A percentile compares a stretch with the other conserved stretches of the same genome.
Evolutionary conservation across 2,113 vertebrate genomes (phyloP).

Genomic region (Dermatemys mawii): DNA sequence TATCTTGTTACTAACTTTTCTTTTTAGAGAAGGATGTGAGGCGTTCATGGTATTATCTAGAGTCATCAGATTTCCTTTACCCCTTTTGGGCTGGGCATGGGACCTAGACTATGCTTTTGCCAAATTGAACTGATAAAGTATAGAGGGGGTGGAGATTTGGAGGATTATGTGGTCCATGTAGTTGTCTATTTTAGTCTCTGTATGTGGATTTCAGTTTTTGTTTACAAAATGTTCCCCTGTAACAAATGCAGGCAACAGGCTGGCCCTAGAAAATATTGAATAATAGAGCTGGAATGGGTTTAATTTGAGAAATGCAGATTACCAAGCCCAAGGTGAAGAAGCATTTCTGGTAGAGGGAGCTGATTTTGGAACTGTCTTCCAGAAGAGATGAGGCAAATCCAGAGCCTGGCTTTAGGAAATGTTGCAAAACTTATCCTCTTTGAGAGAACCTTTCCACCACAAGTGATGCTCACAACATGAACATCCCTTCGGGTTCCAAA

Average conservation of each 20-base stretch:
- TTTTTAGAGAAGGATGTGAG: not conserved
- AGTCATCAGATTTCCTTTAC: not conserved
- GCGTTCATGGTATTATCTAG: not conserved
- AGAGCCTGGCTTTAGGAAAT: not conserved
- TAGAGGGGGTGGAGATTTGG: not conserved
- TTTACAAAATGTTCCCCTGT: not conserved
- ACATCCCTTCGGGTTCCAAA: not conserved
- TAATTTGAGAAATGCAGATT: not conserved
- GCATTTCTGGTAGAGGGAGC: not conserved
- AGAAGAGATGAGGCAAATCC: not conserved
- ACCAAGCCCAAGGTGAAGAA: not conserved
- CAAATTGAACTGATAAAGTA: not conserved
- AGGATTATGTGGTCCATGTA: not conserved
- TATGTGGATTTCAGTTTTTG: not conserved
- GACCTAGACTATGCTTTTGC: not conserved
- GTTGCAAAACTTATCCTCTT: accelerated
- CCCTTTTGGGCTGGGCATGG: not conserved
- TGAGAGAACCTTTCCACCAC: too few relatives aligned
- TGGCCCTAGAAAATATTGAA: not conserved
- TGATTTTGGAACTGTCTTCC: accelerated
- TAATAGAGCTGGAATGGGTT: not conserved
- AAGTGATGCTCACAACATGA: accelerated
- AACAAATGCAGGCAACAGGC: not conserved
- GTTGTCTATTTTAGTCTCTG: not conserved
- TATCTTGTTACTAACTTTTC: not conserved